These are phyloP conservation scores for Pelodytes ibericus DNA, from an alignment of 2,797 vertebrate species.

Conservation along the genomic window DNA sequence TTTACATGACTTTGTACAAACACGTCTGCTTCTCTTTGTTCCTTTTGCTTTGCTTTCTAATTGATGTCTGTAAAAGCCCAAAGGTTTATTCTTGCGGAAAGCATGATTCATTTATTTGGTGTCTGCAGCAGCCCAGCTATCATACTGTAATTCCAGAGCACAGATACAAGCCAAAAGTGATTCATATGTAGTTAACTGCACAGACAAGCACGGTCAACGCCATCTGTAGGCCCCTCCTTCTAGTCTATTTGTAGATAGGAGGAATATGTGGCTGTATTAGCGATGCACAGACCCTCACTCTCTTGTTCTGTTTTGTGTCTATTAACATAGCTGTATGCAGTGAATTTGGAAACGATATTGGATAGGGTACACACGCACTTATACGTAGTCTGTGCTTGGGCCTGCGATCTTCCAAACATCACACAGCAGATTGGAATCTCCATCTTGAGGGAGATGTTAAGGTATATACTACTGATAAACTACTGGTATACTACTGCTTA, in stretches of 20 bases:
- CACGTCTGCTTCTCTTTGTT: slow-evolving; percentile 80
- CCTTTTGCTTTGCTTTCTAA: slow-evolving; percentile 73
- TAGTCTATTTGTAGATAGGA: slow-evolving; percentile 69
- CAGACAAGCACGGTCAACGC: slow-evolving; percentile 70
- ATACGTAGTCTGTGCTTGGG: too few relatives aligned
- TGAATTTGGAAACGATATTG: too few relatives aligned
- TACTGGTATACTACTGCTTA: too few relatives aligned
- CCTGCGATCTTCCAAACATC: too few relatives aligned
- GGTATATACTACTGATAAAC: too few relatives aligned
- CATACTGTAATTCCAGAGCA: slow-evolving; percentile 70
- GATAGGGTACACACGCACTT: too few relatives aligned
- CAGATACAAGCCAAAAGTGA: slow-evolving; percentile 70
- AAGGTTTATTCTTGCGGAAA: slow-evolving; percentile 76
- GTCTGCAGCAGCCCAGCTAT: slow-evolving; percentile 71
- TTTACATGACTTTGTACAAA: slow-evolving; percentile 73
- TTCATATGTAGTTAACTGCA: slow-evolving; percentile 67
- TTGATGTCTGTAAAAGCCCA: slow-evolving; percentile 76
- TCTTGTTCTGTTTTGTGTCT: too few relatives aligned
- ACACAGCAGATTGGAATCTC: too few relatives aligned
- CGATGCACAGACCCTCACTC: not conserved
- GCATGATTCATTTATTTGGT: slow-evolving; percentile 78
- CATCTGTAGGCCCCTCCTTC: slow-evolving; percentile 68
- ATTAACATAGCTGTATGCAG: too few relatives aligned
- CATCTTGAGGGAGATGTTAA: too few relatives aligned
- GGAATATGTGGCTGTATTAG: slow-evolving; percentile 58